Percentiles rank a stretch among this genome's conserved stretches.
Evolutionary conservation across 2,888 invertebrate species (phyloP).

Genomic region (Calameuta idolon): DNA sequence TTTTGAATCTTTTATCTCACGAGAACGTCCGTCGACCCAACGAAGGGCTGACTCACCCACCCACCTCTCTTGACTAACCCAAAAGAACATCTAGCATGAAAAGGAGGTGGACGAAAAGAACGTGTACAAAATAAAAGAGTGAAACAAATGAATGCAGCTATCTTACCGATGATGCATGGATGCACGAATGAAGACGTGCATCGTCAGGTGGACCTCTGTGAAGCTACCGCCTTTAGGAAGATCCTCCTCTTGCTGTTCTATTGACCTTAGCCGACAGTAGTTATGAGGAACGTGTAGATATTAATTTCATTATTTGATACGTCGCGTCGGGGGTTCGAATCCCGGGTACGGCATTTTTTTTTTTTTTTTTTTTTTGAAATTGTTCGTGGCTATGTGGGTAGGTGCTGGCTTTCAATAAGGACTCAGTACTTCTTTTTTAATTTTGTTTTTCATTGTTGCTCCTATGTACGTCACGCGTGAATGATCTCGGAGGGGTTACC

Average conservation of each 20-base stretch:
- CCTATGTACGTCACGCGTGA: not conserved
- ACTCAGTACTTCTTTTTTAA: not conserved
- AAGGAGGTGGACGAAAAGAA: not conserved
- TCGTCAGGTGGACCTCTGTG: not conserved
- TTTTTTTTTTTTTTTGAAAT: not conserved
- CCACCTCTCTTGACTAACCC: not conserved
- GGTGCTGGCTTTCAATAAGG: not conserved
- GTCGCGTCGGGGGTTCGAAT: not conserved
- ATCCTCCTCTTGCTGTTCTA: not conserved
- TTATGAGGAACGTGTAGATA: not conserved
- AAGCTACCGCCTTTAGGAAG: not conserved
- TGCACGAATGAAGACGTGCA: not conserved
- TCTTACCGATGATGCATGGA: not conserved
- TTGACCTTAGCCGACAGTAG: not conserved
- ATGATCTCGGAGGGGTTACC: not conserved
- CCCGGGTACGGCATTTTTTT: not conserved
- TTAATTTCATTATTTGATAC: not conserved
- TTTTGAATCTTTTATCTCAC: not conserved
- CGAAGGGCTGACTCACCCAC: not conserved
- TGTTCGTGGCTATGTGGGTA: not conserved
- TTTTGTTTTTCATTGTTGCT: not conserved
- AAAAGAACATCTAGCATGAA: not conserved
- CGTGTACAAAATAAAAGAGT: not conserved
- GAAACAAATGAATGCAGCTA: not conserved
- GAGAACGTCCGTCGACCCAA: not conserved